Base-by-base conservation (phyloP, 2,888 invertebrate genomes). In the Ophion ventricosus region DNA sequence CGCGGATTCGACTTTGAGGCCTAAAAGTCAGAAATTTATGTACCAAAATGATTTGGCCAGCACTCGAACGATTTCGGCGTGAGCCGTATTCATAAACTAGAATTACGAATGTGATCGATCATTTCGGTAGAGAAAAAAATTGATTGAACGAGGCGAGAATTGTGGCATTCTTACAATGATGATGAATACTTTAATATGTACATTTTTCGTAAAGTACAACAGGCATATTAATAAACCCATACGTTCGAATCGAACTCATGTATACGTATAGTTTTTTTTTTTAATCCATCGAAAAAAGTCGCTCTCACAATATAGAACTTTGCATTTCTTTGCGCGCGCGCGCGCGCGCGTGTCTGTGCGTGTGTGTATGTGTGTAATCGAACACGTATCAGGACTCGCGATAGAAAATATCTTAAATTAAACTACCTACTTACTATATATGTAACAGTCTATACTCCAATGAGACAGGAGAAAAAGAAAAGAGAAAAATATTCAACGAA, bases 331-430 rank as follows among this genome's bases (percentile, higher is more conserved):
- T n/a, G 26, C 49, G 25, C 43, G 49, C 14, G 43, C 4, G 3
- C 35, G 35, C 3, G 7, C 2, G 14, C 43, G 43, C 10, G 43
- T 43, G 7, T 35, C 7, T 8, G 35, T 7, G 5, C 8, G 35
- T 35, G 35, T 73, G 20, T 56, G 49, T 80, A 26, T 61, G 11
- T 66, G 67, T 23, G 43, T 54, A 35, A 76, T 75, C 43, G 35
- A 79, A 25, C 61, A 76, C 23, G 54, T 63, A 29, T 54, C 56
- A 74, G 23, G 57, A 66, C 67, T 66, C 79, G 80, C 72, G 63
- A 86, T 78, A 84, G 74, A 86, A 86, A 86, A 86, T 80, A 81
- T 63, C 79, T 84, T 74, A 80, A 83, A 67, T 81, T 75, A 85
- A 70, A 63, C 67, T 84, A 86, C 75, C 26, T 80, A 72, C 72